Percentiles rank a stretch among this genome's conserved stretches.
These are phyloP conservation scores for Noctua pronuba DNA, from an alignment of 2,888 invertebrate genomes.

Conservation along the genomic window DNA sequence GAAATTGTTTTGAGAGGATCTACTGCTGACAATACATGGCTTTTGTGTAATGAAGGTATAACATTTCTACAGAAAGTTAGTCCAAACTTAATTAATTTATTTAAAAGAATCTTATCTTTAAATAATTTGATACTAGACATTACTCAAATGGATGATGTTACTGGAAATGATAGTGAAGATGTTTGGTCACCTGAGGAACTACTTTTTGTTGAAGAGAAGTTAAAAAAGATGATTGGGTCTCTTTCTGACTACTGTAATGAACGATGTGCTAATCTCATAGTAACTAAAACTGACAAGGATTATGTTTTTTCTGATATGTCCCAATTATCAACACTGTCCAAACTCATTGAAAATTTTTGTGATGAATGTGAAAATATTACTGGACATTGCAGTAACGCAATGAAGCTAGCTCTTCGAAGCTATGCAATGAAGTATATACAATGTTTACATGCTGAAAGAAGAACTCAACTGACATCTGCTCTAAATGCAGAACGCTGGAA, in stretches of 20 bases:
- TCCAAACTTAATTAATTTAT: conserved; percentile 92
- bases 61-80: conserved; percentile 92
- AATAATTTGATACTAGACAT: conserved; percentile 95
- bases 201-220: conserved; percentile 92
- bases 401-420: conserved; percentile 95
- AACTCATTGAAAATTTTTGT: conserved; percentile 95
- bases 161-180: conserved; percentile 92
- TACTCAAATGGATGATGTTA: conserved; percentile 91
- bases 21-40: conserved; percentile 85
- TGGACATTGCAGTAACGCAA: conserved; percentile 94
- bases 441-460: conserved; percentile 96
- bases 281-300: conserved; percentile 93
- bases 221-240: conserved; percentile 94
- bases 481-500: conserved; percentile 98
- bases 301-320: conserved; percentile 92
- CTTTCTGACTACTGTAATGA: conserved; percentile 98
- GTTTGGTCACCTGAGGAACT: conserved; percentile 93
- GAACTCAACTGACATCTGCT: conserved; percentile 95
- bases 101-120: conserved; percentile 94
- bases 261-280: conserved; percentile 96
- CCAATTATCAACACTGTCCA: conserved; percentile 94
- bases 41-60: conserved; percentile 93
- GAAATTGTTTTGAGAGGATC: conserved; percentile 87
- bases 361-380: conserved; percentile 94
- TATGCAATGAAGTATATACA: conserved; percentile 97